phyloP scores from a whole-genome alignment of 2,113 vertebrate species.

The Psilopogon haemacephalus region DNA sequence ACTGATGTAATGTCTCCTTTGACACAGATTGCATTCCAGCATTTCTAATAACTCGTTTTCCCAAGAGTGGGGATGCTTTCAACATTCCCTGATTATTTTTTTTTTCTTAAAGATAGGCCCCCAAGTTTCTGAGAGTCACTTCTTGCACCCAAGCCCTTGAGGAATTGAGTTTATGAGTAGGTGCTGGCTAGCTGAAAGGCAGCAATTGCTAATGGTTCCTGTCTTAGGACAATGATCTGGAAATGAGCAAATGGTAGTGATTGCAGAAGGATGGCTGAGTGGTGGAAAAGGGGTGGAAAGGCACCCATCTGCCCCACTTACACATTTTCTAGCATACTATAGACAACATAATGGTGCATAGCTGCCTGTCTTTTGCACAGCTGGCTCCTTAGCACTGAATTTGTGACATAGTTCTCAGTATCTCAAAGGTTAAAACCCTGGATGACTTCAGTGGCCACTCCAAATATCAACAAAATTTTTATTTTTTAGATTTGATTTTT shows the following conservation, averaged over 20 bases:
- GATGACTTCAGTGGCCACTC: not conserved
- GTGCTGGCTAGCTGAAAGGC: not conserved
- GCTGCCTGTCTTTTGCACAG: not conserved
- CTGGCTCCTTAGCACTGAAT: not conserved
- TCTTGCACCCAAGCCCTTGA: not conserved
- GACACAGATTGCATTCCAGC: not conserved
- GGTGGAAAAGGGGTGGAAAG: not conserved
- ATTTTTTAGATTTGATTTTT: not conserved
- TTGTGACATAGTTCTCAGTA: not conserved
- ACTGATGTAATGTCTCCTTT: constrained; percentile 11
- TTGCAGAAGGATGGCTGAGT: not conserved
- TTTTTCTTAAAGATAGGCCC: not conserved
- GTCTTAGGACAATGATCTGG: not conserved
- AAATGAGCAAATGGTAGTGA: not conserved
- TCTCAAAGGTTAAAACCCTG: not conserved
- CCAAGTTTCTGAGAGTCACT: not conserved
- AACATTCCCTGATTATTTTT: not conserved
- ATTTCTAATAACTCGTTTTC: constrained; percentile 28
- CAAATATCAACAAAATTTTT: not conserved
- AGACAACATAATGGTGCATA: not conserved
- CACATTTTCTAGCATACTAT: not conserved
- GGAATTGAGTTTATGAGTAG: not conserved
- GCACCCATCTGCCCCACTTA: not conserved
- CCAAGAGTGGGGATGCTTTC: not conserved
- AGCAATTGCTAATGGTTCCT: not conserved